Percentiles rank a stretch among this genome's conserved stretches.
phyloP scores from a whole-genome alignment of 2,797 vertebrate genomes.

The Lemur catta region DNA sequence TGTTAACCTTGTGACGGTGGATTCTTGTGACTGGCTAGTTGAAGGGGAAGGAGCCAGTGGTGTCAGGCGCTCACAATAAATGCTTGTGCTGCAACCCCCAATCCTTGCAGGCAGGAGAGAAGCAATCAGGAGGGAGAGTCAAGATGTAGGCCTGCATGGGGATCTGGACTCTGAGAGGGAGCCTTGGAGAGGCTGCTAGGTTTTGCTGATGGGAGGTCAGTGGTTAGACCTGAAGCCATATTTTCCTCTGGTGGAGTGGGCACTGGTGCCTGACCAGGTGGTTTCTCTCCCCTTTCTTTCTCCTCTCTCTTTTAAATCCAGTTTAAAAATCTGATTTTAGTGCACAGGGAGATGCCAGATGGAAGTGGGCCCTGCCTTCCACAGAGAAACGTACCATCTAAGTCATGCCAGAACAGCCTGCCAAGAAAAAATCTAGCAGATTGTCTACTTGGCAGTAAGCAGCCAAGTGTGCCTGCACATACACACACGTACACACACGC shows the following conservation, averaged over 20 bases:
- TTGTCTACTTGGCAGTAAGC: constrained; percentile 19
- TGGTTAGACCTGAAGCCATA: not conserved
- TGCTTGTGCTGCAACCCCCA: not conserved
- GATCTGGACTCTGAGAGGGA: not conserved
- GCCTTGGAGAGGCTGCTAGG: not conserved
- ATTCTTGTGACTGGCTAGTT: not conserved
- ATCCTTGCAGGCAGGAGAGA: not conserved
- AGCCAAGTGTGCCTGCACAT: not conserved
- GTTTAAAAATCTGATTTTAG: constrained; percentile 9
- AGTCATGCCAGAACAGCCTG: constrained; percentile 20
- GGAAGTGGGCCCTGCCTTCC: constrained; percentile 45
- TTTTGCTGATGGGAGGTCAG: not conserved
- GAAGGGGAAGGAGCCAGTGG: not conserved
- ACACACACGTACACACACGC: not conserved
- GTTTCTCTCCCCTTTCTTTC: not conserved
- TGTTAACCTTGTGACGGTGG: not conserved
- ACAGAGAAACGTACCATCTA: not conserved
- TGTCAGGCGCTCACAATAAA: not conserved
- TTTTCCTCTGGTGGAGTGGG: not conserved
- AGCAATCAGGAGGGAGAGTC: not conserved
- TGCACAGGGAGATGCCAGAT: constrained; percentile 52
- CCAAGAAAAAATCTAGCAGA: constrained; percentile 54
- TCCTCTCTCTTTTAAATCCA: not conserved
- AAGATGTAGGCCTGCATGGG: not conserved
- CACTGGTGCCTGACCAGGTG: not conserved